Base-by-base conservation (phyloP, 2,797 vertebrate species). In the Dipus sagitta region DNA sequence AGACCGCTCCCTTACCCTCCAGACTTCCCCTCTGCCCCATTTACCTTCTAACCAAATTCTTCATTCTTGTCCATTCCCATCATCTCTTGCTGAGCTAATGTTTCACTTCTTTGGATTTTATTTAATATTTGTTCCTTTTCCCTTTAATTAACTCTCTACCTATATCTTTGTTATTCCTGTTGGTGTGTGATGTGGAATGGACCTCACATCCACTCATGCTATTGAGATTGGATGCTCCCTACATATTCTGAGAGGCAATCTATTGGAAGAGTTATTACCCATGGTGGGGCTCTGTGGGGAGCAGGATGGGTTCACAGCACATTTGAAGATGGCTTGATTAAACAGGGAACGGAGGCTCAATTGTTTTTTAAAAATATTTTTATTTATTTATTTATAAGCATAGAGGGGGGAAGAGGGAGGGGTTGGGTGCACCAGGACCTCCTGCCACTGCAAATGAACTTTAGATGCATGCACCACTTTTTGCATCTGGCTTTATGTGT, bases 71-170 rank as follows among this genome's bases (percentile, higher is more conserved):
- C 23, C 7, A 1, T 70, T 28, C 54, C 18, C 34, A 54, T 2
- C 34, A 60, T 71, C 32, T 6, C 34, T 85, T 65, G 23, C 23
- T 24, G 23, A 47, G 13, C 52, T n/a, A 30, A n/a, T 20, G 14
- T 52, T 52, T 76, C 42, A 11, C 26, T 76, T 64, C 72, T 38
- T 47, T 64, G 8, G 9, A 38, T 67, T 86, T 54, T 42, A 12
- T 60, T 3, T 88, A 28, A 86, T 77, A 71, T 34, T 65, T 86
- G 14, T 90, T 93, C 32, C n/a, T 71, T 26, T 86, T 86, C 11
- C 30, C 47, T 77, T 86, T 71, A 76, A 58, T 72, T 86, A 42
- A 65, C 70, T 47, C 88, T 65, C 18, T 58, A 68, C 12, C 20
- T 11, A 84, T 84, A 52, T 67, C 18, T 84, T 64, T 17, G 30